phyloP scores from a whole-genome alignment of 1,140 invertebrate species.

The Caenorhabditis inopinata region DNA sequence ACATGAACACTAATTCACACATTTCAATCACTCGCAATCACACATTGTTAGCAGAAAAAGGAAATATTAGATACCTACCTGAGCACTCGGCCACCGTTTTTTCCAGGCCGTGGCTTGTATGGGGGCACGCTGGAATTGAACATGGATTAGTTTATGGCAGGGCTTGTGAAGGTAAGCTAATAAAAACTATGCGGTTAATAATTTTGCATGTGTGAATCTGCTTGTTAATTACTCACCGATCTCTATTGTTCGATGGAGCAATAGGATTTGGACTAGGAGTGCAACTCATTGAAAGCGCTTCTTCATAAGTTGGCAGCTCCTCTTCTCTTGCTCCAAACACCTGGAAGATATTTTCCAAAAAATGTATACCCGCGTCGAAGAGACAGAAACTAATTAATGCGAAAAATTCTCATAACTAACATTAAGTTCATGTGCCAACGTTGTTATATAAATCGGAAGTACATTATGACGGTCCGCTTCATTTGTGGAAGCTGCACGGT shows the following conservation, averaged over 20 bases:
- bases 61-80: constrained; percentile 27
- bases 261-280: constrained; percentile 29
- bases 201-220: background rate
- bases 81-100: constrained; percentile 21
- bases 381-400: background rate
- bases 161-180: constrained; percentile 5
- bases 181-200: background rate
- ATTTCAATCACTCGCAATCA: background rate
- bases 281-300: constrained; percentile 27
- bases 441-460: constrained; percentile 36
- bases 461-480: constrained; percentile 24
- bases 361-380: background rate
- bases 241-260: background rate
- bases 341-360: background rate
- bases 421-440: constrained; percentile 29
- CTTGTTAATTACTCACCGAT: background rate
- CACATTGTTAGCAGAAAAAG: background rate
- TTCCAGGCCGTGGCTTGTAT: constrained; percentile 32
- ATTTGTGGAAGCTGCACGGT: constrained; percentile 34
- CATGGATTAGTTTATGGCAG: background rate
- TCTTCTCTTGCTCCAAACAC: background rate
- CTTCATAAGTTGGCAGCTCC: constrained; percentile 36
- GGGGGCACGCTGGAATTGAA: constrained; percentile 28
- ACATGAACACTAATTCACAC: background rate
- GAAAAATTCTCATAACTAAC: constrained; percentile 16